Conservation (phyloP, 2,888 invertebrate genomes). For the Diplazon laetatorius region DNA sequence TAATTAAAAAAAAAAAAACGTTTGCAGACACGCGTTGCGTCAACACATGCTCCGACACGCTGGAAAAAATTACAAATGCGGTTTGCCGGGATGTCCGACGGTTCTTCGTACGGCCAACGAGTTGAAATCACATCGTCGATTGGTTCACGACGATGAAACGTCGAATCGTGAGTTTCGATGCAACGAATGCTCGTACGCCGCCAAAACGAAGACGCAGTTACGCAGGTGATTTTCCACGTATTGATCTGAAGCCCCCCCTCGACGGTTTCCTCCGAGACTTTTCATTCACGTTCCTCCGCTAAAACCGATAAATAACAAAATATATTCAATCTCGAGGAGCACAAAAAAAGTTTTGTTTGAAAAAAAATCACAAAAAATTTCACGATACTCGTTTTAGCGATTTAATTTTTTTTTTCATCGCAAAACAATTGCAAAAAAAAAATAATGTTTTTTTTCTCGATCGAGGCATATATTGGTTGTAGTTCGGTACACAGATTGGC, state of each 20-base stretch:
- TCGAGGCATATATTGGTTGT: no score
- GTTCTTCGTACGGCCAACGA: conserved; percentile 84
- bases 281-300: no score
- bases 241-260: no score
- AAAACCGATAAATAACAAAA: no score
- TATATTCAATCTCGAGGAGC: no score
- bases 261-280: no score
- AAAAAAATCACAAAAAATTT: no score
- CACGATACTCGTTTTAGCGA: no score
- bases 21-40: conserved; percentile 84
- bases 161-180: conserved; percentile 86
- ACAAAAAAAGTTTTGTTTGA: no score
- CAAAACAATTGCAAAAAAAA: no score
- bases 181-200: conserved; percentile 82
- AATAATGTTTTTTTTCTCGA: no score
- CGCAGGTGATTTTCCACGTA: conserved; percentile 81
- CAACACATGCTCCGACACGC: conserved; percentile 86
- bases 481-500: background rate
- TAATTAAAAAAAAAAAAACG: no score
- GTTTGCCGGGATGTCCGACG: conserved; percentile 84
- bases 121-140: conserved; percentile 83
- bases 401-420: conserved; percentile 75
- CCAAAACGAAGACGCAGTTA: conserved; percentile 81
- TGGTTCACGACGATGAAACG: conserved; percentile 84
- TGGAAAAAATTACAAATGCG: conserved; percentile 84